Evolutionary conservation across 2,888 invertebrate genomes (phyloP).

Genomic region (Oscheius onirici): DNA sequence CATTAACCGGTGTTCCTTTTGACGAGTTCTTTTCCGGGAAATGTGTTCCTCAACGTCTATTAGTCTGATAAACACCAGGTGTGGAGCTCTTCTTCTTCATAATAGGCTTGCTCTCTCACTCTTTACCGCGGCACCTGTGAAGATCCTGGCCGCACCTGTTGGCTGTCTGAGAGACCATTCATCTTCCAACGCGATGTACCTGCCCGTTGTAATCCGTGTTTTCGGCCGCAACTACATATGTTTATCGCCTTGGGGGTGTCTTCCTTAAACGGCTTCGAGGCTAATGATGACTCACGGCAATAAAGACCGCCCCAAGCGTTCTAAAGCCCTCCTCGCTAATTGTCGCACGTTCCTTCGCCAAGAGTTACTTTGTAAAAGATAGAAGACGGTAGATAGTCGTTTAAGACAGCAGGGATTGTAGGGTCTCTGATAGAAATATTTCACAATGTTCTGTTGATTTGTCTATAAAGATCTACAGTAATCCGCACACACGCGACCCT

Average conservation of each 20-base stretch:
- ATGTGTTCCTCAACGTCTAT: neutral
- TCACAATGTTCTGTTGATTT: neutral
- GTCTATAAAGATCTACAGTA: constrained; percentile 13
- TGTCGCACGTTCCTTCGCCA: neutral
- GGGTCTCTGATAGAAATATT: no score
- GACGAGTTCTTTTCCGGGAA: constrained; percentile 1
- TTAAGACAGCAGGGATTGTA: no score
- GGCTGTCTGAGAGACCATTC: constrained; percentile 23
- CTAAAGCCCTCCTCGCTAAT: neutral
- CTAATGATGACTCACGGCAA: constrained; percentile 8
- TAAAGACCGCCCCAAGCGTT: neutral
- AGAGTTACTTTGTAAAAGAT: neutral
- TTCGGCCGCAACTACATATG: constrained; percentile 31
- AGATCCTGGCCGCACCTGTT: constrained; percentile 24
- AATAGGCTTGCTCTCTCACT: neutral
- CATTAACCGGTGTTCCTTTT: constrained; percentile 3
- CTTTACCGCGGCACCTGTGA: constrained; percentile 25
- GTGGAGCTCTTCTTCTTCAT: constrained; percentile 3
- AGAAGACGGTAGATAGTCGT: no score
- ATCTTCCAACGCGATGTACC: constrained; percentile 31
- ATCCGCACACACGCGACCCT: neutral
- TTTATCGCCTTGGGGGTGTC: constrained; percentile 21
- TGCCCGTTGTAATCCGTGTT: constrained; percentile 34
- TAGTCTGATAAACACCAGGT: constrained; percentile 12
- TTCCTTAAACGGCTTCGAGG: constrained; percentile 18